These are phyloP conservation scores for Rhincodon typus DNA, from an alignment of 2,797 vertebrate genomes.

Conservation along the genomic window DNA sequence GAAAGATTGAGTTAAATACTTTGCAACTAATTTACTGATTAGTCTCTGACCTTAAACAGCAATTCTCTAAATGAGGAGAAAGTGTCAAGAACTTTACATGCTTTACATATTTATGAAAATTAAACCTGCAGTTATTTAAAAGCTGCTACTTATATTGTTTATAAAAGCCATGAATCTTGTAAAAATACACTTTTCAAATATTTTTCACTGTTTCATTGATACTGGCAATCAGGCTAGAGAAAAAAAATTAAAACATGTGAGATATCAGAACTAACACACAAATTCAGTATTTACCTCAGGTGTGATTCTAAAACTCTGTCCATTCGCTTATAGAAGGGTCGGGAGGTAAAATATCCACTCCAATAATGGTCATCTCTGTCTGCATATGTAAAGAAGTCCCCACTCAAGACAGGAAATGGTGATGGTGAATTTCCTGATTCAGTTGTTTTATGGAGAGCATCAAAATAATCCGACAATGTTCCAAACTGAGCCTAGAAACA, in stretches of 20 bases:
- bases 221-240: neutral
- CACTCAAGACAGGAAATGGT: conserved; percentile 68
- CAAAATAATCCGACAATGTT: conserved; percentile 82
- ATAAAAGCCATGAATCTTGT: neutral
- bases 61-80: neutral
- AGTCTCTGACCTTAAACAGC: neutral
- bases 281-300: conserved; percentile 57
- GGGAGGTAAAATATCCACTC: conserved; percentile 89
- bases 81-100: neutral
- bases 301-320: conserved; percentile 75
- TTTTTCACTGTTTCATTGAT: neutral
- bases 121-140: neutral
- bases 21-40: neutral
- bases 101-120: conserved; percentile 35
- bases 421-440: conserved; percentile 42
- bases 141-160: neutral
- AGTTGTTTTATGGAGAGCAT: conserved; percentile 61
- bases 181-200: neutral
- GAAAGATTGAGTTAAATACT: neutral
- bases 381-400: conserved; percentile 91
- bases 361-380: conserved; percentile 91
- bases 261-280: neutral
- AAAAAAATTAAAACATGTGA: neutral
- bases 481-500: conserved; percentile 77
- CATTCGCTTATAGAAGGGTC: conserved; percentile 83